Conservation (phyloP, 2,797 vertebrate genomes). For the Coccyzus lansbergi region DNA sequence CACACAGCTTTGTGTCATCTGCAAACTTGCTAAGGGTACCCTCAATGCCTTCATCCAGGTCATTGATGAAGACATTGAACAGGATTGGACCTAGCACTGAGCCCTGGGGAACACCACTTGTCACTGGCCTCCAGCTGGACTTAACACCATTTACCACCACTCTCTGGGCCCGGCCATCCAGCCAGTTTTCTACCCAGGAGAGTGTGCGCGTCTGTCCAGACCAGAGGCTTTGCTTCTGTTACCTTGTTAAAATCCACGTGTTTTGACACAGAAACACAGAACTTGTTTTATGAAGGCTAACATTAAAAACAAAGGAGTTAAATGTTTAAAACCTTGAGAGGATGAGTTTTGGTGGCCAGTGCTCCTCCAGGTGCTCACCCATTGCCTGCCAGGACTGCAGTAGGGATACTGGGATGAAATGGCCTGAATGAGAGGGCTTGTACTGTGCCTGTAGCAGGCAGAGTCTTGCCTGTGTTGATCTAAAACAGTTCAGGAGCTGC, state of each 20-base stretch:
- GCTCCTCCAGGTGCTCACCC: not conserved
- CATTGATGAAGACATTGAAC: too few relatives aligned
- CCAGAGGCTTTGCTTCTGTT: not conserved
- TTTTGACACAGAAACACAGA: not conserved
- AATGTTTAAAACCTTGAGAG: not conserved
- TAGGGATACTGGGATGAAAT: not conserved
- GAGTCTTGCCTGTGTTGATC: not conserved
- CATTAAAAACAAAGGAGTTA: not conserved
- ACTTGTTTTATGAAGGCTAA: not conserved
- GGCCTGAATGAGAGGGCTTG: not conserved
- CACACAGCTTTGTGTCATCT: too few relatives aligned
- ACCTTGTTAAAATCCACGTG: not conserved
- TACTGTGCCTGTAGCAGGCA: not conserved
- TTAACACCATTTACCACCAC: too few relatives aligned
- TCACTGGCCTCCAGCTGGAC: too few relatives aligned
- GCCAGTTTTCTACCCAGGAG: too few relatives aligned
- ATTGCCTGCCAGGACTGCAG: not conserved
- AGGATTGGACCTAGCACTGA: too few relatives aligned
- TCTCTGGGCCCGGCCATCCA: too few relatives aligned
- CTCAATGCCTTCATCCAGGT: too few relatives aligned
- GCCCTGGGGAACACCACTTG: too few relatives aligned
- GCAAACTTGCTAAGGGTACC: too few relatives aligned
- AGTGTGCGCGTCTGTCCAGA: too few relatives aligned
- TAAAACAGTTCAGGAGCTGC: not conserved
- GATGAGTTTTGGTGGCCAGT: not conserved